phyloP scores from a whole-genome alignment of 2,888 invertebrate species.

The Argyresthia albistria region DNA sequence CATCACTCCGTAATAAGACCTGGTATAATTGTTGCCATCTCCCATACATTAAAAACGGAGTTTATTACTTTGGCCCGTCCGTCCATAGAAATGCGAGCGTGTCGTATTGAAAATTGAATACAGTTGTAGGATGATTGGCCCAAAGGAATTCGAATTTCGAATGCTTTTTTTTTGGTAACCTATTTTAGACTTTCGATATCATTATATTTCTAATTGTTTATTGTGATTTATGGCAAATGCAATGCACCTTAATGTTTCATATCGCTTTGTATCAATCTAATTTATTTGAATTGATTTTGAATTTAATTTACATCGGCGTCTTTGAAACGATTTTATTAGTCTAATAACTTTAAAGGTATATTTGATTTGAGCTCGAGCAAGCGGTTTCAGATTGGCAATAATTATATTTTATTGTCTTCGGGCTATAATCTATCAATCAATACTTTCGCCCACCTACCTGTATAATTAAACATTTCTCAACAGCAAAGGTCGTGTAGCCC shows the following conservation, averaged over 20 bases:
- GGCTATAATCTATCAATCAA: no score
- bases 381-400: no score
- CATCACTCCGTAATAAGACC: neutral
- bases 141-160: neutral
- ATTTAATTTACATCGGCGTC: neutral
- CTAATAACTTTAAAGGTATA: neutral
- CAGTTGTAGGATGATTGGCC: constrained; percentile 29
- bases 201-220: neutral
- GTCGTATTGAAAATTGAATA: constrained; percentile 64
- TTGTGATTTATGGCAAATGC: neutral
- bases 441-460: no score
- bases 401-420: no score
- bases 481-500: constrained; percentile 13
- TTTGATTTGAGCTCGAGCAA: neutral
- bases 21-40: constrained; percentile 41
- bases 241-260: neutral
- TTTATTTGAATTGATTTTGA: neutral
- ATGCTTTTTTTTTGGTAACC: neutral
- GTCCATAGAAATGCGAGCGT: constrained; percentile 66
- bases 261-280: neutral
- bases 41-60: constrained; percentile 33
- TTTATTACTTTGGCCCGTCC: constrained; percentile 63
- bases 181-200: neutral
- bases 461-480: neutral
- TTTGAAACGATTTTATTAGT: neutral